These are phyloP conservation scores for Parochlus steinenii DNA, from an alignment of 2,888 invertebrate genomes.

Conservation along the genomic window DNA sequence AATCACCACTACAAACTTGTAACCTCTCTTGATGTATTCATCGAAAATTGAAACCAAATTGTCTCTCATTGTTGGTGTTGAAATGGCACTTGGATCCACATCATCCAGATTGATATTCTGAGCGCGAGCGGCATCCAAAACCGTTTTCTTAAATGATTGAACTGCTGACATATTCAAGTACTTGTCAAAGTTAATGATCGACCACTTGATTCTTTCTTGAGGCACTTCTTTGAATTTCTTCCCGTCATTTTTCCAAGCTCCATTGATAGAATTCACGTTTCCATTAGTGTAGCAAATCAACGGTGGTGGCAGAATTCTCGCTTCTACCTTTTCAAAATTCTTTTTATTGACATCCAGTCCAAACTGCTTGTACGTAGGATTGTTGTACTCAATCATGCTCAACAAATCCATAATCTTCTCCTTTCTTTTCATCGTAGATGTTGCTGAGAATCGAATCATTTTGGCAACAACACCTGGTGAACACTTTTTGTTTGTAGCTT, in stretches of 20 bases:
- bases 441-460: slow-evolving; percentile 80
- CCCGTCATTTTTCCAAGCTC: slow-evolving; percentile 27
- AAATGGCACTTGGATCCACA: slow-evolving; percentile 13
- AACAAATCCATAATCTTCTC: slow-evolving; percentile 51
- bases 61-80: slow-evolving; percentile 7
- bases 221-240: slow-evolving; percentile 25
- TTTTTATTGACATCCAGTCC: slow-evolving; percentile 53
- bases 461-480: slow-evolving; percentile 64
- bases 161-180: slow-evolving; percentile 4
- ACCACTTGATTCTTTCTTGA: slow-evolving; percentile 6
- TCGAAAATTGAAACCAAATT: slow-evolving; percentile 20
- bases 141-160: slow-evolving; percentile 13
- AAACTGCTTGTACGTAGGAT: slow-evolving; percentile 54
- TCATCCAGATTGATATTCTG: slow-evolving; percentile 18
- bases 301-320: slow-evolving; percentile 66
- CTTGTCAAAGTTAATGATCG: slow-evolving; percentile 2
- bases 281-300: slow-evolving; percentile 38
- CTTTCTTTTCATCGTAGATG: slow-evolving; percentile 58
- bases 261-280: slow-evolving; percentile 22
- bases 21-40: slow-evolving; percentile 19
- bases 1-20: slow-evolving; percentile 43
- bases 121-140: slow-evolving; percentile 13
- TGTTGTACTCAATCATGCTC: slow-evolving; percentile 20
- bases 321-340: slow-evolving; percentile 57
- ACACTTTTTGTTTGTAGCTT: slow-evolving; percentile 55